Conservation (phyloP, 2,797 vertebrate genomes). For the Amniataba percoides region DNA sequence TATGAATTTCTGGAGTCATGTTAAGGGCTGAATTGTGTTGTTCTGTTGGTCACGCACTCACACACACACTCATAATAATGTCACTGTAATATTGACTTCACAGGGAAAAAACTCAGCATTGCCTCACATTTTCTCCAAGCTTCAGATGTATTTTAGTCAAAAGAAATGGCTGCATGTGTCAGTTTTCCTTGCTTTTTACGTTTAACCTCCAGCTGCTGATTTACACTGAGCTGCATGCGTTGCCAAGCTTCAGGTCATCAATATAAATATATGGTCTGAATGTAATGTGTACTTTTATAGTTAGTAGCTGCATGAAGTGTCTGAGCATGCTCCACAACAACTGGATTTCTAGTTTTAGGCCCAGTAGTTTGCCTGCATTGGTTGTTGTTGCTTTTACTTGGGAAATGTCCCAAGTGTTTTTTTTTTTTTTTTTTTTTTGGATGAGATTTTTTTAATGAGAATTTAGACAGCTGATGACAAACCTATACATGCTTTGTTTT, state of each 20-base stretch:
- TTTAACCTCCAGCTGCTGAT: neutral
- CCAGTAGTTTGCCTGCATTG: neutral
- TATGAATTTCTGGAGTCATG: slow-evolving; percentile 10
- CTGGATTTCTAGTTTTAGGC: neutral
- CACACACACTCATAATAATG: neutral
- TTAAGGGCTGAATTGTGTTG: slow-evolving; percentile 1
- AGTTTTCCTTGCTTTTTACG: slow-evolving; percentile 3
- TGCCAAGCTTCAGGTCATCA: neutral
- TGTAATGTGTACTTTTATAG: neutral
- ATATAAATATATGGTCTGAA: neutral
- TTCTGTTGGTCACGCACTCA: neutral
- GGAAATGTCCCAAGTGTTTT: neutral
- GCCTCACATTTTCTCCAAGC: neutral
- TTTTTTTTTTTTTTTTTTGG: no score
- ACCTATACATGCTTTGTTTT: neutral
- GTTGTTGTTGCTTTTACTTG: neutral
- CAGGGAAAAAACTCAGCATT: neutral
- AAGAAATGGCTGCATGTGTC: neutral
- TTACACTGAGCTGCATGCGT: neutral
- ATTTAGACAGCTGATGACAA: neutral
- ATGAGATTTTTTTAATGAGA: neutral
- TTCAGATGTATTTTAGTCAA: neutral
- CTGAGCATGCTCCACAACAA: neutral
- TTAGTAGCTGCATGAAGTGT: neutral
- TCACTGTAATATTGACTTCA: slow-evolving; percentile 4